Conservation (phyloP, 2,113 vertebrate genomes). For the Grus americana region DNA sequence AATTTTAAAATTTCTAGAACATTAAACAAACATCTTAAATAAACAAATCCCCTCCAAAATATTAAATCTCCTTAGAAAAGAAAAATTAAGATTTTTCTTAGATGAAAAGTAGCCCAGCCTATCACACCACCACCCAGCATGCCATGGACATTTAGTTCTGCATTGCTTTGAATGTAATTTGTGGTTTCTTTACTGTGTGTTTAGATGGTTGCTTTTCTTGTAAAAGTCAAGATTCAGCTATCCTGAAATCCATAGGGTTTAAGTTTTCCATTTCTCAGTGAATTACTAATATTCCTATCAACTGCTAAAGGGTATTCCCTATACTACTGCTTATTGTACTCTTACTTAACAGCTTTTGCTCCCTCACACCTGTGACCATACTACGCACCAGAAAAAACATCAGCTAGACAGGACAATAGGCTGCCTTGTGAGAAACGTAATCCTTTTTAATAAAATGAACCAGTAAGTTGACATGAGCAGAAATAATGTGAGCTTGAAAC, state of each 20-base stretch:
- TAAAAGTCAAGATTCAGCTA: neutral
- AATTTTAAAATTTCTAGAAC: neutral
- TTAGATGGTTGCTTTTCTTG: neutral
- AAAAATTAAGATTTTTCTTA: neutral
- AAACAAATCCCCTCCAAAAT: neutral
- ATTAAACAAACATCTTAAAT: neutral
- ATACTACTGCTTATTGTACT: neutral
- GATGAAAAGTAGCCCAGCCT: neutral
- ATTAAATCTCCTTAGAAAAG: neutral
- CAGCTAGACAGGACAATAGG: conserved; percentile 57
- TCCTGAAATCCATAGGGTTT: neutral
- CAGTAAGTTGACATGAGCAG: conserved; percentile 41
- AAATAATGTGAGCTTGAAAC: conserved; percentile 44
- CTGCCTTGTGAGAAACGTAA: conserved; percentile 71
- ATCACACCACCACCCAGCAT: neutral
- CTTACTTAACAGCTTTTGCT: neutral
- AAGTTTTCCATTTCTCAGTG: neutral
- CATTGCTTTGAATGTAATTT: neutral
- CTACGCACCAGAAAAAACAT: neutral
- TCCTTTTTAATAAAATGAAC: conserved; percentile 64
- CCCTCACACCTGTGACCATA: neutral
- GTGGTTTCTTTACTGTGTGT: neutral
- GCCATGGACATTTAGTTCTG: neutral
- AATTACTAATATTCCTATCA: neutral
- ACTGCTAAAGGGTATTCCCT: neutral